Evolutionary conservation across 2,888 invertebrate genomes (phyloP).

Genomic region (Drosophila demipolita): DNA sequence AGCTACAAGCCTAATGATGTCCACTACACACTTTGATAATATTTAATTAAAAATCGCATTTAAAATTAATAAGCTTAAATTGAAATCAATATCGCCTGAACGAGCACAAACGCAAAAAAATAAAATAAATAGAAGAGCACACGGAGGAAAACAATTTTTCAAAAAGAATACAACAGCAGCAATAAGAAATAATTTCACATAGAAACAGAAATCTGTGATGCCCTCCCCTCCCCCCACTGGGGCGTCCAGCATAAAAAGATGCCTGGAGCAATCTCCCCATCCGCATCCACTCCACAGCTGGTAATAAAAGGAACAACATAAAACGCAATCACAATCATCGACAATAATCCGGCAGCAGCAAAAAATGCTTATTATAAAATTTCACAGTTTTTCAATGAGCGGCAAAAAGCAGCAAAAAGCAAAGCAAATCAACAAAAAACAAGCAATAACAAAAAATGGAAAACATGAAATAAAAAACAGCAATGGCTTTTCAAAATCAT

Average conservation of each 20-base stretch:
- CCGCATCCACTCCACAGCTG: conserved; percentile 34
- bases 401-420: conserved; percentile 39
- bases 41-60: conserved; percentile 78
- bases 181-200: conserved; percentile 41
- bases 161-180: conserved; percentile 72
- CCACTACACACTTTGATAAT: conserved; percentile 65
- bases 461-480: conserved; percentile 47
- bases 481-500: conserved; percentile 84
- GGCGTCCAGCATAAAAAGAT: conserved; percentile 28
- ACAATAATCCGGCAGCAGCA: conserved; percentile 81
- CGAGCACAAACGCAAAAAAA: conserved; percentile 48
- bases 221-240: conserved; percentile 3
- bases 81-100: conserved; percentile 72
- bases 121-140: conserved; percentile 34
- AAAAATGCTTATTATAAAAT: conserved; percentile 84
- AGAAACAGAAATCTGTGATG: conserved; percentile 40
- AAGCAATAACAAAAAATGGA: conserved; percentile 20
- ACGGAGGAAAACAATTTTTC: conserved; percentile 65
- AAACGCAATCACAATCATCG: conserved; percentile 83
- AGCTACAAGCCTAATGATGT: conserved; percentile 46
- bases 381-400: conserved; percentile 83
- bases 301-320: conserved; percentile 77
- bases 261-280: conserved; percentile 15
- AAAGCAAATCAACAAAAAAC: conserved; percentile 32
- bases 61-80: conserved; percentile 78